A percentile compares a stretch with the other conserved stretches of the same genome.
These are phyloP conservation scores for Odontomyia ornata DNA, from an alignment of 2,888 invertebrate genomes.

Conservation along the genomic window DNA sequence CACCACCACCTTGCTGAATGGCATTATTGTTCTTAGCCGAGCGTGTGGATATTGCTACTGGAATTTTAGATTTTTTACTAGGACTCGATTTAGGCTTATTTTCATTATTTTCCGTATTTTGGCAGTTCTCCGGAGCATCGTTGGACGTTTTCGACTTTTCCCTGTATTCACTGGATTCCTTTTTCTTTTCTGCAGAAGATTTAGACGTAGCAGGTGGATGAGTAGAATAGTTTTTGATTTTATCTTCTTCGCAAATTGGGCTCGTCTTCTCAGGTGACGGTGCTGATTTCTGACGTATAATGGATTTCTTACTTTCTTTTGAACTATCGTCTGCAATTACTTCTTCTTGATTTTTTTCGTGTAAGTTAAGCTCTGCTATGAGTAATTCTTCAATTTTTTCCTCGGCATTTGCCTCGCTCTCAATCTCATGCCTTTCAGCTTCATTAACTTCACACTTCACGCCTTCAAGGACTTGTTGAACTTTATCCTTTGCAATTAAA, in stretches of 20 bases:
- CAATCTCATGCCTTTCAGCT: constrained; percentile 54
- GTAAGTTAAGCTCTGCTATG: constrained; percentile 61
- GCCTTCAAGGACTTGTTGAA: constrained; percentile 54
- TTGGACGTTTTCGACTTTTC: constrained; percentile 52
- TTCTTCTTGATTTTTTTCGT: constrained; percentile 51
- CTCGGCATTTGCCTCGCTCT: constrained; percentile 53
- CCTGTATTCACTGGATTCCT: constrained; percentile 47
- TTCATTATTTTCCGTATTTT: constrained; percentile 26
- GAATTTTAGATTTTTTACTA: constrained; percentile 64
- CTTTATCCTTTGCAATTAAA: constrained; percentile 58
- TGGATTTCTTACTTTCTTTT: constrained; percentile 51
- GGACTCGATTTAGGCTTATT: constrained; percentile 58
- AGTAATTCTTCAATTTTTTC: constrained; percentile 62
- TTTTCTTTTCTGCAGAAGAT: constrained; percentile 27
- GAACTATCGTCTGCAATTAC: constrained; percentile 57
- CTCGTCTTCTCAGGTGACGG: constrained; percentile 54
- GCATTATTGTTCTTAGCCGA: constrained; percentile 48
- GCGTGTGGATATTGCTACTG: constrained; percentile 58
- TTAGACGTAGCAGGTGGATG: constrained; percentile 60
- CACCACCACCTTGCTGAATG: constrained; percentile 62
- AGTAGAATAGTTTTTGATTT: constrained; percentile 57
- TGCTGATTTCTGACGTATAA: constrained; percentile 61
- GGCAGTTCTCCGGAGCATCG: constrained; percentile 53
- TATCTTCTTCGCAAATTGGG: constrained; percentile 46
- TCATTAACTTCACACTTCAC: constrained; percentile 54